A percentile compares a stretch with the other conserved stretches of the same genome.
Conservation (phyloP, 2,888 invertebrate genomes). For the Automeris io region DNA sequence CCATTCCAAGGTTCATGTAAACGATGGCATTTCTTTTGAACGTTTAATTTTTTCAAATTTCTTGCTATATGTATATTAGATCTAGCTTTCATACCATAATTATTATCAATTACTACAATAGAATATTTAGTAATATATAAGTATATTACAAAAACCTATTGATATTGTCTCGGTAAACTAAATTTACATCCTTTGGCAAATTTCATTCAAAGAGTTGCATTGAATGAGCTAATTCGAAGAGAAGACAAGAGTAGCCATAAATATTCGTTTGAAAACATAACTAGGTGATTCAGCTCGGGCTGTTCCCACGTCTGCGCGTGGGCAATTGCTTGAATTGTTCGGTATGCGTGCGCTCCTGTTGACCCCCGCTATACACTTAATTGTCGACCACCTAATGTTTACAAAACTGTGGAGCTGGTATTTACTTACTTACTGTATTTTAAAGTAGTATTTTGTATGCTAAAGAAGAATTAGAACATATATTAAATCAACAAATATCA, state of each 20-base stretch:
- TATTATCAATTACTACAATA: too few species aligned
- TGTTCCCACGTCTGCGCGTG: constrained; percentile 56
- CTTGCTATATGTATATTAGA: too few species aligned
- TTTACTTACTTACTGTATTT: constrained; percentile 2
- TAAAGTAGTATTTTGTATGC: too few species aligned
- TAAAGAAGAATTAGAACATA: too few species aligned
- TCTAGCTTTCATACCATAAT: too few species aligned
- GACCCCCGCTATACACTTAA: constrained; percentile 55
- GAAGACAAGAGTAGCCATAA: constrained; percentile 3
- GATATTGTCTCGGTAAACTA: too few species aligned
- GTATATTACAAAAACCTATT: too few species aligned
- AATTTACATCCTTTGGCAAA: constrained; percentile 1
- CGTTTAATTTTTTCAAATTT: too few species aligned
- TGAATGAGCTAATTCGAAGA: not conserved
- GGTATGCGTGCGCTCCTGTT: constrained; percentile 57
- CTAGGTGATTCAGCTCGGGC: constrained; percentile 38
- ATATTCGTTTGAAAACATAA: constrained; percentile 5
- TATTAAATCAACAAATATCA: too few species aligned
- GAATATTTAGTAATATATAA: too few species aligned
- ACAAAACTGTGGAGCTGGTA: constrained; percentile 24
- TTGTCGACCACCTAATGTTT: constrained; percentile 51
- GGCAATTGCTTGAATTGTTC: constrained; percentile 63
- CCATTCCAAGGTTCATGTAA: too few species aligned
- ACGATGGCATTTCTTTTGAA: too few species aligned
- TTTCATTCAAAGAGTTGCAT: not conserved